These are phyloP conservation scores for Autographa pulchrina DNA, from an alignment of 2,888 invertebrate genomes.

Conservation along the genomic window DNA sequence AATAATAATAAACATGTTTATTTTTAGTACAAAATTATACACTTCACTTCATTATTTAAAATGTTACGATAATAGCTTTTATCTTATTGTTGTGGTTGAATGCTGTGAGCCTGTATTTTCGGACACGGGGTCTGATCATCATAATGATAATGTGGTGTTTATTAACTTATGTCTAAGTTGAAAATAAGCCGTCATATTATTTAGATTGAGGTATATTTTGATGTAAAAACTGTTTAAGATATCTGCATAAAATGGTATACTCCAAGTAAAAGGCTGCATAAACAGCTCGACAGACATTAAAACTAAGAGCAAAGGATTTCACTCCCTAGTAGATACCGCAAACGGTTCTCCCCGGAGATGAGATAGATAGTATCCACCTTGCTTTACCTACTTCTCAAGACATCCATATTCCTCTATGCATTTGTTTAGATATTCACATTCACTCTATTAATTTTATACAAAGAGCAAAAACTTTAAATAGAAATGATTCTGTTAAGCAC, in stretches of 20 bases:
- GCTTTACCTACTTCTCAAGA: conserved; percentile 49
- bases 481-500: too few species aligned
- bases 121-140: too few species aligned
- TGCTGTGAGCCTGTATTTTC: too few species aligned
- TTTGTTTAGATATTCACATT: conserved; percentile 57
- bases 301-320: conserved; percentile 56
- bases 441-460: conserved; percentile 51
- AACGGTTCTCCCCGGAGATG: conserved; percentile 56
- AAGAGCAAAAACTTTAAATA: conserved; percentile 4
- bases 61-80: too few species aligned
- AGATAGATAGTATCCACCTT: conserved; percentile 57
- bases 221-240: conserved; percentile 22
- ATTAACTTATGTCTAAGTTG: too few species aligned
- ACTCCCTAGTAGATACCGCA: conserved; percentile 48
- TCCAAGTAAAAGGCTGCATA: conserved; percentile 50
- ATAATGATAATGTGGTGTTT: too few species aligned
- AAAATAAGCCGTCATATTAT: conserved; percentile 14
- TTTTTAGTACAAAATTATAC: too few species aligned
- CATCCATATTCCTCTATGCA: conserved; percentile 53
- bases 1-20: too few species aligned
- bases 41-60: too few species aligned
- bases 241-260: conserved; percentile 52
- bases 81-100: too few species aligned
- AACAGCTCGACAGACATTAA: conserved; percentile 54
- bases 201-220: conserved; percentile 15